phyloP scores from a whole-genome alignment of 2,113 vertebrate genomes.

The Seriola dumerili region DNA sequence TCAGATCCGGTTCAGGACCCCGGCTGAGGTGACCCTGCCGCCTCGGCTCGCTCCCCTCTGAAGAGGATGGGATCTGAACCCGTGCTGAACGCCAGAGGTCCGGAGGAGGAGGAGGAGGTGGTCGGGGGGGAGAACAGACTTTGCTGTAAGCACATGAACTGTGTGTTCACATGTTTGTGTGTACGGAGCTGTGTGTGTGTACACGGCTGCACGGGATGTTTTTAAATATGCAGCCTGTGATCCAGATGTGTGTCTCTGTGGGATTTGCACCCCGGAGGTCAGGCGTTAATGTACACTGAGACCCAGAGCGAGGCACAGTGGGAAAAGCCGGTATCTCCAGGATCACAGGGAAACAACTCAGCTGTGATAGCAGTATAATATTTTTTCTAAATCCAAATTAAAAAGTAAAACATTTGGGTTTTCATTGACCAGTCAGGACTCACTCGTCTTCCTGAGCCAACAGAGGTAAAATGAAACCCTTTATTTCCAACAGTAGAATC shows the following conservation, averaged over 20 bases:
- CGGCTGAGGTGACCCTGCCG: too few relatives aligned
- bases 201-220: background rate
- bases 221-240: background rate
- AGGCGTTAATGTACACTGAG: background rate
- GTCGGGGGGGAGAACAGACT: background rate
- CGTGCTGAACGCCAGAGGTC: background rate
- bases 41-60: too few relatives aligned
- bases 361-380: too few relatives aligned
- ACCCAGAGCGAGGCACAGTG: background rate
- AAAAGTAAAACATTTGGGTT: background rate
- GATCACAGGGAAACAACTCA: too few relatives aligned
- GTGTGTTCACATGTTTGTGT: background rate
- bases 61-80: too few relatives aligned
- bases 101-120: background rate
- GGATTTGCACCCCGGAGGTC: constrained; percentile 44
- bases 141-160: background rate
- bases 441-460: background rate
- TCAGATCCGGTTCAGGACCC: too few relatives aligned
- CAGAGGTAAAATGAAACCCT: constrained; percentile 13
- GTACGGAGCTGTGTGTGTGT: background rate
- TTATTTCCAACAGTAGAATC: constrained; percentile 6
- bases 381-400: background rate
- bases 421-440: background rate
- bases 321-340: background rate
- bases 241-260: constrained; percentile 37